These are phyloP conservation scores for Hirtodrosophila alboralis DNA, from an alignment of 2,888 invertebrate genomes.

Conservation along the genomic window DNA sequence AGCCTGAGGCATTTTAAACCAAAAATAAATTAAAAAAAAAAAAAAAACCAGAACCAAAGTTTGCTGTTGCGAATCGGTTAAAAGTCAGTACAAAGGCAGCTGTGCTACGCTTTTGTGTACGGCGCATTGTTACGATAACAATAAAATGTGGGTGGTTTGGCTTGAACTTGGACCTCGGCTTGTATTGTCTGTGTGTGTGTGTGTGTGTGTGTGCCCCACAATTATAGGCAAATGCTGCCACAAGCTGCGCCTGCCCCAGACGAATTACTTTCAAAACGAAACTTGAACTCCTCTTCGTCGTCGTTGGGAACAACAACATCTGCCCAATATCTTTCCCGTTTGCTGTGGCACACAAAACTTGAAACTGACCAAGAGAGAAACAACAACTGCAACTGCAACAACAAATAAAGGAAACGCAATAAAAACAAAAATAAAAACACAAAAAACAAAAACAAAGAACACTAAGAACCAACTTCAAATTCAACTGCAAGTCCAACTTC, in stretches of 20 bases:
- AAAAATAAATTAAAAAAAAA: slow-evolving; percentile 31
- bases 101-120: slow-evolving; percentile 60
- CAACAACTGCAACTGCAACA: slow-evolving; percentile 21
- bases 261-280: slow-evolving; percentile 75
- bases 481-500: slow-evolving; percentile 21
- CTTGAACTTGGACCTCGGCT: slow-evolving; percentile 77
- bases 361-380: slow-evolving; percentile 13
- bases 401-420: slow-evolving; percentile 50
- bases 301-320: slow-evolving; percentile 43
- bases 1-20: slow-evolving; percentile 7
- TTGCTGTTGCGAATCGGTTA: slow-evolving; percentile 34
- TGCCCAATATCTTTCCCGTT: slow-evolving; percentile 48
- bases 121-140: slow-evolving; percentile 76
- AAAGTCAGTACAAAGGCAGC: slow-evolving; percentile 48
- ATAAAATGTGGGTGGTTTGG: slow-evolving; percentile 78
- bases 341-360: slow-evolving; percentile 14
- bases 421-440: slow-evolving; percentile 37
- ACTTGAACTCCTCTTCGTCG: slow-evolving; percentile 46
- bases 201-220: slow-evolving; percentile 73
- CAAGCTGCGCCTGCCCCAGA: slow-evolving; percentile 39
- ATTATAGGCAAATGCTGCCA: slow-evolving; percentile 55
- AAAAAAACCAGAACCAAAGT: slow-evolving; percentile 26
- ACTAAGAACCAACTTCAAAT: slow-evolving; percentile 29
- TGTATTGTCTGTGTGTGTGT: slow-evolving; percentile 50
- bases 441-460: slow-evolving; percentile 29